phyloP scores from a whole-genome alignment of 2,113 vertebrate species.

The Hydrolagus affinis region DNA sequence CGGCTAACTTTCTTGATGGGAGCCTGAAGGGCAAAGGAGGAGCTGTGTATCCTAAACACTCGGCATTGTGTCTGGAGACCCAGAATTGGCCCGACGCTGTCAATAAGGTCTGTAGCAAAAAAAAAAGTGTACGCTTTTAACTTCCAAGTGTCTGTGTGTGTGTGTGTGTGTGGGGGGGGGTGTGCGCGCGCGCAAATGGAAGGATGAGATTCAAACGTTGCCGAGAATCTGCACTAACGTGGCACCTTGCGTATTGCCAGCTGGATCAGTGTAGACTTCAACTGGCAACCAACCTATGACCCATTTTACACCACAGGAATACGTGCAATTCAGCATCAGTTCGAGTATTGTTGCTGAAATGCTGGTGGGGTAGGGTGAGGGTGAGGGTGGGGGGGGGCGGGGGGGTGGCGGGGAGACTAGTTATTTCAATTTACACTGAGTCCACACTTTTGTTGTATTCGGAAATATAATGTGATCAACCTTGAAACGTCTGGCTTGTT shows the following conservation, averaged over 20 bases:
- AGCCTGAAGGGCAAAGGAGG: constrained; percentile 68
- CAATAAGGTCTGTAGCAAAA: constrained; percentile 65
- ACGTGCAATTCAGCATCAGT: too few species aligned
- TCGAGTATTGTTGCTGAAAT: background rate
- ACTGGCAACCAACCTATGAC: too few species aligned
- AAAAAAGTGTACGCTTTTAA: background rate
- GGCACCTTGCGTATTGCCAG: too few species aligned
- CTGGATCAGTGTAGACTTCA: too few species aligned
- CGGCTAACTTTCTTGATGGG: constrained; percentile 82
- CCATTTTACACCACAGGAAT: too few species aligned
- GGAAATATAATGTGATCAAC: background rate
- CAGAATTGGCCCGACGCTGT: constrained; percentile 88
- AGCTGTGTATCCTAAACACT: constrained; percentile 66
- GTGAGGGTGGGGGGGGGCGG: background rate
- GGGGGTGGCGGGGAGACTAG: background rate
- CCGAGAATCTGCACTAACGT: too few species aligned
- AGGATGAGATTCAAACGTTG: too few species aligned
- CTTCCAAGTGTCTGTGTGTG: background rate
- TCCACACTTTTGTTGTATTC: background rate
- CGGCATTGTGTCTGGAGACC: constrained; percentile 83
- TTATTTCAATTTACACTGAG: background rate
- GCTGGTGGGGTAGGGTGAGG: background rate
- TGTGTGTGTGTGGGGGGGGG: too few species aligned
- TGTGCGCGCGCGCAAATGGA: background rate
- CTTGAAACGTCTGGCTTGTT: constrained; percentile 13